phyloP scores from a whole-genome alignment of 1,140 invertebrate genomes.

The Scylla paramamosain region DNA sequence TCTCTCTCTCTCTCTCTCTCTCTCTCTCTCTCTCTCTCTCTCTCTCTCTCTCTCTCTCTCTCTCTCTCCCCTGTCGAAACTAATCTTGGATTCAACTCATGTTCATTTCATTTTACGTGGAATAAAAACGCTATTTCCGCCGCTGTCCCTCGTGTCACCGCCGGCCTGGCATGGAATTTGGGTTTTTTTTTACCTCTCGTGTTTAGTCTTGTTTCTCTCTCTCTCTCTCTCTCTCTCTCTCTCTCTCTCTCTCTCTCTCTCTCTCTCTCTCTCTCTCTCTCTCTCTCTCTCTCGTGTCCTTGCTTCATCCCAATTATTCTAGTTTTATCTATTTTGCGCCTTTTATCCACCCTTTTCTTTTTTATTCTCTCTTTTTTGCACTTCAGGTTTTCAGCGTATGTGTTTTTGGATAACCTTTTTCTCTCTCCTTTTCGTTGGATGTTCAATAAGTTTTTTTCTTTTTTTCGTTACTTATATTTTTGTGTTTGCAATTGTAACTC shows the following conservation, averaged over 20 bases:
- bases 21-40: not conserved
- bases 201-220: too few species aligned
- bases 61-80: constrained; percentile 58
- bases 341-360: not conserved
- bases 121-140: constrained; percentile 74
- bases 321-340: too few species aligned
- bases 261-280: constrained; percentile 23
- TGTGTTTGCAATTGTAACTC: too few species aligned
- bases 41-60: not conserved
- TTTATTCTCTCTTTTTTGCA: not conserved
- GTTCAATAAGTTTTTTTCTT: too few species aligned
- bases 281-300: constrained; percentile 16
- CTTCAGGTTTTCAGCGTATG: not conserved
- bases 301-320: not conserved
- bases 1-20: not conserved
- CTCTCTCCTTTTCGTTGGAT: too few species aligned
- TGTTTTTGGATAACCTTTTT: not conserved
- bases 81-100: constrained; percentile 73
- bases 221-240: not conserved
- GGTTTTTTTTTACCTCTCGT: not conserved
- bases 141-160: constrained; percentile 55
- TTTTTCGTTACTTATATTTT: not conserved
- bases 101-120: constrained; percentile 73
- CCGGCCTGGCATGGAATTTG: constrained; percentile 44
- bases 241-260: not conserved